A percentile compares a stretch with the other conserved stretches of the same genome.
Evolutionary conservation across 2,888 invertebrate species (phyloP).

Genomic region (Congeria kusceri): DNA sequence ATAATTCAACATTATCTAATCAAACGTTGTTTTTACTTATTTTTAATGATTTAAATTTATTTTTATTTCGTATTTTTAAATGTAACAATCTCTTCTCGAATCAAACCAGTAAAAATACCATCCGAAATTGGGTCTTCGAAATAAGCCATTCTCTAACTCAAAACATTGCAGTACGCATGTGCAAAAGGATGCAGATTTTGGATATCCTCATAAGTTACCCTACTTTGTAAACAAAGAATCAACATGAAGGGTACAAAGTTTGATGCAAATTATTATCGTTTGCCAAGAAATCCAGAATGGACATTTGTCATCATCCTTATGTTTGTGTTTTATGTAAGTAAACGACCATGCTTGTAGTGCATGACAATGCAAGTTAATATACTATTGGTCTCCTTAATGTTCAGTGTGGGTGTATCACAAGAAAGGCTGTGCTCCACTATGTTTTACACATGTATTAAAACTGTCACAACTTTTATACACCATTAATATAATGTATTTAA

Average conservation of each 20-base stretch:
- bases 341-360: not conserved
- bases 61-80: too few species aligned
- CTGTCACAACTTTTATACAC: too few species aligned
- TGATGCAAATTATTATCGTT: conserved; percentile 48
- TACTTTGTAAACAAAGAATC: not conserved
- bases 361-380: too few species aligned
- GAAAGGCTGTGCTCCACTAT: too few species aligned
- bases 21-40: too few species aligned
- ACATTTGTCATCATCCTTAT: conserved; percentile 29
- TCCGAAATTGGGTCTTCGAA: conserved; percentile 33
- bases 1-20: too few species aligned
- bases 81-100: conserved; percentile 29
- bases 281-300: conserved; percentile 49
- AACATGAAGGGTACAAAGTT: conserved; percentile 33
- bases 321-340: conserved; percentile 52
- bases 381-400: too few species aligned
- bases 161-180: conserved; percentile 49
- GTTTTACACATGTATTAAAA: too few species aligned
- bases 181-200: conserved; percentile 11
- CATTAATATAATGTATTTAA: too few species aligned
- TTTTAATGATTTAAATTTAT: too few species aligned
- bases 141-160: conserved; percentile 56
- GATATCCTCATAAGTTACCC: not conserved
- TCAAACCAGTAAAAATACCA: conserved; percentile 29
- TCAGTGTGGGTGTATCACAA: too few species aligned